These are phyloP conservation scores for Zenarchopterus dispar DNA, from an alignment of 2,797 vertebrate genomes.

Conservation along the genomic window DNA sequence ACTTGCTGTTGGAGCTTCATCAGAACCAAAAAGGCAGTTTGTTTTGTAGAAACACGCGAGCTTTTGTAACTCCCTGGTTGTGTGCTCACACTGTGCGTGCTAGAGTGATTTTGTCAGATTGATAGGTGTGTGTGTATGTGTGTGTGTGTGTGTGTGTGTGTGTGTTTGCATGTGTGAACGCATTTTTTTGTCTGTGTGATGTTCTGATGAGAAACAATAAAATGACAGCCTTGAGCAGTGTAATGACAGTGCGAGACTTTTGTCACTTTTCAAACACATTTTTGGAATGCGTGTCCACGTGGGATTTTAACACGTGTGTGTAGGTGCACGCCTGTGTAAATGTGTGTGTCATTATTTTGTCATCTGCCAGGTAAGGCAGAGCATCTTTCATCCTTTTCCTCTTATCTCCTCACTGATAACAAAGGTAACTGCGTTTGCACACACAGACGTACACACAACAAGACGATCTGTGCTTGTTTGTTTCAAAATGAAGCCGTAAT, in stretches of 20 bases:
- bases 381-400: slow-evolving; percentile 67
- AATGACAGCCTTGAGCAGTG: slow-evolving; percentile 73
- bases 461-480: slow-evolving; percentile 55
- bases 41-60: slow-evolving; percentile 64
- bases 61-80: slow-evolving; percentile 53
- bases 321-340: slow-evolving; percentile 14
- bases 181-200: slow-evolving; percentile 64
- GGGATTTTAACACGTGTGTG: slow-evolving; percentile 20
- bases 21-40: slow-evolving; percentile 69
- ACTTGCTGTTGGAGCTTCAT: slow-evolving; percentile 61
- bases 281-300: slow-evolving; percentile 42
- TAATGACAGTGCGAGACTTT: slow-evolving; percentile 75
- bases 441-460: slow-evolving; percentile 16
- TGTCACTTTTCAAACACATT: slow-evolving; percentile 77
- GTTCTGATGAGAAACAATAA: slow-evolving; percentile 73
- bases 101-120: slow-evolving; percentile 55
- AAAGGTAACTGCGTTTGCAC: slow-evolving; percentile 36
- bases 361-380: slow-evolving; percentile 71
- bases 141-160: too few species aligned
- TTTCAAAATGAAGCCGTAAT: slow-evolving; percentile 68
- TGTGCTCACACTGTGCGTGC: slow-evolving; percentile 51
- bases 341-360: slow-evolving; percentile 67
- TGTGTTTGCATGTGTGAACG: slow-evolving; percentile 37
- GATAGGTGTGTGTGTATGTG: slow-evolving; percentile 33
- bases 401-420: slow-evolving; percentile 68